Base-by-base conservation (phyloP, 1,140 invertebrate genomes). In the Pantala flavescens region DNA sequence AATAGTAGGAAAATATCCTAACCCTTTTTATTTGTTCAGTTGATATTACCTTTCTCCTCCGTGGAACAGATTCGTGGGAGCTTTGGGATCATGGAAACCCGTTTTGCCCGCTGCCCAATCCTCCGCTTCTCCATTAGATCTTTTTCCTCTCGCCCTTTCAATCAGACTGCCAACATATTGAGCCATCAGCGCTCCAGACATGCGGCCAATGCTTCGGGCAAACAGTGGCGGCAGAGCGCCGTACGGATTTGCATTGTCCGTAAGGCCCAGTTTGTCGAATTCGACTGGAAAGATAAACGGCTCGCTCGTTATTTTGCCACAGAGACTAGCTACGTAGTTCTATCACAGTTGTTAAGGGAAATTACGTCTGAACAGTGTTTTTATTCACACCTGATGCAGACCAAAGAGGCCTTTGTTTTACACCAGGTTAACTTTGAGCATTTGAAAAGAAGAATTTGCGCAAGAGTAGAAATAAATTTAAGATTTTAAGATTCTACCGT, bases 231-330 rank as follows among this genome's bases (percentile, higher is more conserved):
- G 91, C 43, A 93, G 80, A n/a, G 88, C 88, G 7, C 92, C 92
- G 78, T 91, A 90, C 0, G 92, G 92, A 83, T 94, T 94, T 79
- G 93, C 90, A 78, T 93, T 93, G 77, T 93, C 92, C 9, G 92
- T 94, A 78, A 93, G 78, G 12, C 92, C 92, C 74, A 94, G 79
- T 79, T 91, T 90, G 80, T 93, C 91, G 79, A 94, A 93, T 77
- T 92, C 90, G 83, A 94, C 92, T 94, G 82, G 74, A 72, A 73
- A 74, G 74, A 73, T 74, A 70, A 14, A 63, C 21, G 43, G 43
- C 43, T n/a, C n/a, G n/a, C n/a, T n/a, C n/a, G n/a, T n/a, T n/a
- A n/a, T n/a, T n/a, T n/a, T n/a, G n/a, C n/a, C n/a, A n/a, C n/a
- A n/a, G n/a, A n/a, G n/a, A n/a, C n/a, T n/a, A n/a, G n/a, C n/a